phyloP scores from a whole-genome alignment of 2,797 vertebrate genomes.

The Petrocephalus sullivani region DNA sequence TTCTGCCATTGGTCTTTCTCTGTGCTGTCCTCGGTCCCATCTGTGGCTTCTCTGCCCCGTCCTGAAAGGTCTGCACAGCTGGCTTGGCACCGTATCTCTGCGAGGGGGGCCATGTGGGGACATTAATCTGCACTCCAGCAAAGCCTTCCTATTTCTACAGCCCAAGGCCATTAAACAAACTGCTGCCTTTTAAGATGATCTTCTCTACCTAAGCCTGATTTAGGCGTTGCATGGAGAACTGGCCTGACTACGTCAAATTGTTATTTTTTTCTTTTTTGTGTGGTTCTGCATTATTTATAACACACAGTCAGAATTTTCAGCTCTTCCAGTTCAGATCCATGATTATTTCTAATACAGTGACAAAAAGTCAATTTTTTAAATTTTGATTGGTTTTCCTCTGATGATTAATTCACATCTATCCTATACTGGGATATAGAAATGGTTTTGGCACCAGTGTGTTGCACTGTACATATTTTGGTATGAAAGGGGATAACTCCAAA shows the following conservation, averaged over 20 bases:
- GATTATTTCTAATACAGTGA: not conserved
- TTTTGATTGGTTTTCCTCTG: too few species aligned
- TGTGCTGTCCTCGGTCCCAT: not conserved
- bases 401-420: too few species aligned
- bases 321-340: not conserved
- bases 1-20: not conserved
- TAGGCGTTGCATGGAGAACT: not conserved
- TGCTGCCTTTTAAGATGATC: not conserved
- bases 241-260: not conserved
- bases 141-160: not conserved
- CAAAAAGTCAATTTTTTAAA: too few species aligned
- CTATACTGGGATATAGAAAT: too few species aligned
- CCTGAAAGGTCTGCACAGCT: not conserved
- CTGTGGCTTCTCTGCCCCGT: not conserved
- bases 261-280: not conserved
- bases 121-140: not conserved
- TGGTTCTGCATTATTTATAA: not conserved
- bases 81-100: not conserved
- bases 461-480: too few species aligned
- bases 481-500: too few species aligned
- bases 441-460: too few species aligned
- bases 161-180: not conserved
- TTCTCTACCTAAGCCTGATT: not conserved
- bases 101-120: not conserved
- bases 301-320: constrained; percentile 3